phyloP scores from a whole-genome alignment of 2,797 vertebrate species.

The Petrocephalus schoutedeni region DNA sequence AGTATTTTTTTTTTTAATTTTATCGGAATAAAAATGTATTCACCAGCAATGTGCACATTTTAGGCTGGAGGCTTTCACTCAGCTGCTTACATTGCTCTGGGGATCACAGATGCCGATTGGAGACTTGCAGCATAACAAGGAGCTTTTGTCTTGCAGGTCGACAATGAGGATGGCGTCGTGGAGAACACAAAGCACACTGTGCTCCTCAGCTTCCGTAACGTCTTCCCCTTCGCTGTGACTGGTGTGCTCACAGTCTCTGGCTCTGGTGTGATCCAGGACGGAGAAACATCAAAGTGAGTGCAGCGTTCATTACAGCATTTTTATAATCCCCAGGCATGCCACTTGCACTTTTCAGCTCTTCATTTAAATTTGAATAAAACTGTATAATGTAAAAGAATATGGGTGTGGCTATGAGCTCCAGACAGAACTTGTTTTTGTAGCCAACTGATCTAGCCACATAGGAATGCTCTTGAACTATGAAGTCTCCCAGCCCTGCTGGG shows the following conservation, averaged over 20 bases:
- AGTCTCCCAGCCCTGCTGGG: not conserved
- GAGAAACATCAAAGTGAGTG: slow-evolving; percentile 49
- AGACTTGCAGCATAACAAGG: not conserved
- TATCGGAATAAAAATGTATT: not conserved
- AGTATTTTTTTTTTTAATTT: not conserved
- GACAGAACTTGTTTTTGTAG: not conserved
- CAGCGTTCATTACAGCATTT: slow-evolving; percentile 3
- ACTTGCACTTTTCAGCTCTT: not conserved
- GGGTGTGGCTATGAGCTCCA: not conserved
- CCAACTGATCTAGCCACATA: not conserved
- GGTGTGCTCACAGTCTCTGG: slow-evolving; percentile 54
- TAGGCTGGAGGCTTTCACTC: not conserved
- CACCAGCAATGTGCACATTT: not conserved
- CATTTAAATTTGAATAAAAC: not conserved
- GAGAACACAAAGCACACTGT: slow-evolving; percentile 40
- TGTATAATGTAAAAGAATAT: not conserved
- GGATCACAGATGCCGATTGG: not conserved
- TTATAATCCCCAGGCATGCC: not conserved
- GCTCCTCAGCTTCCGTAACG: slow-evolving; percentile 55
- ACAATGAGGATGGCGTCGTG: slow-evolving; percentile 34
- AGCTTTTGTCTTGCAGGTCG: slow-evolving; percentile 43
- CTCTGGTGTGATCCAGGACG: slow-evolving; percentile 51
- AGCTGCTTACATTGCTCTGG: not conserved
- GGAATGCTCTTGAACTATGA: not conserved
- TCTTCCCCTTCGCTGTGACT: slow-evolving; percentile 46